Conservation (phyloP, 2,113 vertebrate genomes). For the Melanostigma gelatinosum region DNA sequence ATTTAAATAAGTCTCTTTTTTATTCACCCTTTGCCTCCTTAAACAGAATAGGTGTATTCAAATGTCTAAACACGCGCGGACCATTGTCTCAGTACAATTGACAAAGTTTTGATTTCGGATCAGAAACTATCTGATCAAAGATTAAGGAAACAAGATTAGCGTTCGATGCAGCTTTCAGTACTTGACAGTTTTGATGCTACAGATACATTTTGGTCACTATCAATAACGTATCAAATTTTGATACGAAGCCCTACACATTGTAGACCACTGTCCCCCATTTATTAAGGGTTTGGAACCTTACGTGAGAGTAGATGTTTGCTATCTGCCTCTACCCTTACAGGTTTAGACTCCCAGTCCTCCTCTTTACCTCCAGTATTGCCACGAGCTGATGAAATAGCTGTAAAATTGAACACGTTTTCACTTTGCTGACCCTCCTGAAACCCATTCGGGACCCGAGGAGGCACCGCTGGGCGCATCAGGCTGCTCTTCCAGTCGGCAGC, state of each 20-base stretch:
- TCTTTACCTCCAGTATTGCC: neutral
- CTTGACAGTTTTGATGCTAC: neutral
- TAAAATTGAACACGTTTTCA: constrained; percentile 14
- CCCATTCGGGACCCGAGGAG: constrained; percentile 6
- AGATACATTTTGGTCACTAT: neutral
- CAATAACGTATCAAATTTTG: neutral
- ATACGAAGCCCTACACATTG: neutral
- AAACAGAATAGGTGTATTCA: neutral
- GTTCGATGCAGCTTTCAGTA: neutral
- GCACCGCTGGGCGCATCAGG: constrained; percentile 56
- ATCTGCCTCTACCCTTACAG: neutral
- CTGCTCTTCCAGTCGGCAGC: constrained; percentile 47
- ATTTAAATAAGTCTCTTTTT: neutral
- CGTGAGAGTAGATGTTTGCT: neutral
- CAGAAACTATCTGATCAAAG: neutral
- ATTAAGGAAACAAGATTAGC: neutral
- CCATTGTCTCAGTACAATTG: neutral
- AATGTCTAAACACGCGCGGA: neutral
- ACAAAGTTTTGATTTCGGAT: neutral
- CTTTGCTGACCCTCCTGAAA: constrained; percentile 22
- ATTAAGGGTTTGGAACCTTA: neutral
- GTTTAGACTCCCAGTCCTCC: neutral
- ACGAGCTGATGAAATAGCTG: neutral
- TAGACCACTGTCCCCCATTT: neutral
- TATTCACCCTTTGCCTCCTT: neutral